Conservation (phyloP, 2,888 invertebrate species). For the Melitaea athalia region DNA sequence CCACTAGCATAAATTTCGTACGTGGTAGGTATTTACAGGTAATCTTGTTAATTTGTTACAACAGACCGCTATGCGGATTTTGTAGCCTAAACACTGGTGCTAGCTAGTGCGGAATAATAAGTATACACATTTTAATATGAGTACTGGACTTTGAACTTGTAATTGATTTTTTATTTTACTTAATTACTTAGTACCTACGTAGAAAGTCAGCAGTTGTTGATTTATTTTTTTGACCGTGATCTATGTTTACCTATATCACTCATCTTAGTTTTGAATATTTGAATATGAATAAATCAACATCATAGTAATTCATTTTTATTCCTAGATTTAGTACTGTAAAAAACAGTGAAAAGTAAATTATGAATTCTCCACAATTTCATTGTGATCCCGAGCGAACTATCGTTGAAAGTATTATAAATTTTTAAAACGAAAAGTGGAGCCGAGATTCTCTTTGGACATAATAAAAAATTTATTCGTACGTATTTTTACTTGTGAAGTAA, state of each 20-base stretch:
- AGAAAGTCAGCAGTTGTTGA: no score
- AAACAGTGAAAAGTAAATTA: conserved; percentile 12
- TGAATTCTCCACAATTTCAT: conserved; percentile 3
- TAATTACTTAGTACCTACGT: no score
- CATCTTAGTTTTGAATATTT: no score
- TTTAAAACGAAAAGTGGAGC: conserved; percentile 12
- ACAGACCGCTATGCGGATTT: neutral
- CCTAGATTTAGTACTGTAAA: neutral
- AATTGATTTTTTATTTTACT: no score
- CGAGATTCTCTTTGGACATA: neutral
- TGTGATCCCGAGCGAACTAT: conserved; percentile 11
- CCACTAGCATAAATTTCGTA: neutral
- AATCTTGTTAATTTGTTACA: conserved; percentile 2
- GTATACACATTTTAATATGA: neutral
- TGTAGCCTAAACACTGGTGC: neutral
- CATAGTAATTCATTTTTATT: neutral
- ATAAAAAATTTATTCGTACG: neutral
- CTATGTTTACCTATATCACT: no score
- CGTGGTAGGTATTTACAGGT: neutral
- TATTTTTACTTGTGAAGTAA: neutral
- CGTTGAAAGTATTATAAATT: conserved; percentile 10
- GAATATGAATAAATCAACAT: neutral
- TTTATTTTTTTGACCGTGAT: no score
- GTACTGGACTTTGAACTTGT: no score
- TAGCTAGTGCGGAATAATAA: neutral